Evolutionary conservation across 1,140 invertebrate species (phyloP).

Genomic region (Ylistrum balloti): DNA sequence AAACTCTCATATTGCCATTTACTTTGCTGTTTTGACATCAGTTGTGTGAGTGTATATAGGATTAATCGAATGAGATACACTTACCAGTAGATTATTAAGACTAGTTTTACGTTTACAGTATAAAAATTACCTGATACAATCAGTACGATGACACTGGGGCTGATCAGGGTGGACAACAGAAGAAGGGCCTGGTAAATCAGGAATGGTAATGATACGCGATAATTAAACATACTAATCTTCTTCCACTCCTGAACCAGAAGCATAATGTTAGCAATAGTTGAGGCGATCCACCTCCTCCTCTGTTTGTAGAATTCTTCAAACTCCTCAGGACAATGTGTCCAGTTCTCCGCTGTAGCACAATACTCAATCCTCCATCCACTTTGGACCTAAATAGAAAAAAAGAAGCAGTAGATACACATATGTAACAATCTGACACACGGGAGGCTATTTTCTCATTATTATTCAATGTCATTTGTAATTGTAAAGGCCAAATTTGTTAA

Average conservation of each 20-base stretch:
- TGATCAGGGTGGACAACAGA: slow-evolving; percentile 85
- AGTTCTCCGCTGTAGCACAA: slow-evolving; percentile 86
- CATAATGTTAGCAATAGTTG: slow-evolving; percentile 87
- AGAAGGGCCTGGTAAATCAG: slow-evolving; percentile 76
- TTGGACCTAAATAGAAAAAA: slow-evolving; percentile 82
- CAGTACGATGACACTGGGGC: slow-evolving; percentile 86
- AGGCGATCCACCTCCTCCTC: slow-evolving; percentile 86
- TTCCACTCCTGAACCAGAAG: slow-evolving; percentile 85
- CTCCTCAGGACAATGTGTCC: slow-evolving; percentile 86
- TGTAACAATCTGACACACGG: too few relatives aligned
- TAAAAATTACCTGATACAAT: slow-evolving; percentile 84
- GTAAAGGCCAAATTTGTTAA: too few relatives aligned
- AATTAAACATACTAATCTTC: slow-evolving; percentile 83
- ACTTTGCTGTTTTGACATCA: too few relatives aligned
- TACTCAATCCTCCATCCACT: slow-evolving; percentile 87
- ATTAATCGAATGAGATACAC: too few relatives aligned
- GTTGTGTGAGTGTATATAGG: too few relatives aligned
- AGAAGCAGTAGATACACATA: too few relatives aligned
- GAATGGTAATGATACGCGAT: slow-evolving; percentile 80
- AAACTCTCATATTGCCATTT: too few relatives aligned
- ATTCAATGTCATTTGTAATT: too few relatives aligned
- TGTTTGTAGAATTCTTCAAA: slow-evolving; percentile 87
- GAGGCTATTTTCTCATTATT: background rate
- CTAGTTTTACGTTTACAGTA: too few relatives aligned
- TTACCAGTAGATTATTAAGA: too few relatives aligned